Evolutionary conservation across 2,797 vertebrate genomes (phyloP).

Genomic region (Poeciliopsis infans): DNA sequence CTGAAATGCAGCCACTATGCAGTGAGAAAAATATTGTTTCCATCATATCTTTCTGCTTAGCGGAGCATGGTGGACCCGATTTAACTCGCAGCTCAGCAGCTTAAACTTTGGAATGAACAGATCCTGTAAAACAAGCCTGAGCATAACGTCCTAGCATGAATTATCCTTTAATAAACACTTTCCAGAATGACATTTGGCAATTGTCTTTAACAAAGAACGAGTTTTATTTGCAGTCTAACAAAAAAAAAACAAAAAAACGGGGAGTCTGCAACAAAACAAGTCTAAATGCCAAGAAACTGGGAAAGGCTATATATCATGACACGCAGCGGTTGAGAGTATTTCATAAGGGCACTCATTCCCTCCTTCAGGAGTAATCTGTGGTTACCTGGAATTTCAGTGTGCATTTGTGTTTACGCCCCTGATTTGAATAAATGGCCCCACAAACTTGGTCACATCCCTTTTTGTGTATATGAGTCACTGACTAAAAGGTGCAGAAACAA

Average conservation of each 20-base stretch:
- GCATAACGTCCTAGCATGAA: constrained; percentile 11
- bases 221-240: not conserved
- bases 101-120: constrained; percentile 2
- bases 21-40: not conserved
- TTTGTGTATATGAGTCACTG: not conserved
- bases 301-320: not conserved
- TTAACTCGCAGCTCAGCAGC: constrained; percentile 15
- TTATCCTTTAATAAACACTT: not conserved
- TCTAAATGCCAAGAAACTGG: not conserved
- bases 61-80: constrained; percentile 25
- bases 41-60: constrained; percentile 2
- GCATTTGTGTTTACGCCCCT: constrained; percentile 23
- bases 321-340: not conserved
- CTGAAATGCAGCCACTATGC: not conserved
- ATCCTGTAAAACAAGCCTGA: constrained; percentile 11
- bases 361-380: constrained; percentile 13
- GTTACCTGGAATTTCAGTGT: constrained; percentile 41
- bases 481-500: constrained; percentile 33
- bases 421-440: constrained; percentile 34
- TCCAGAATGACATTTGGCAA: constrained; percentile 1
- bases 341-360: constrained; percentile 24
- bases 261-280: not conserved
- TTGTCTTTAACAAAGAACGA: not conserved
- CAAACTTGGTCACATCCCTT: constrained; percentile 30
- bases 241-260: not conserved